Conservation (phyloP, 2,888 invertebrate genomes). For the Lordiphosa fenestrarum region DNA sequence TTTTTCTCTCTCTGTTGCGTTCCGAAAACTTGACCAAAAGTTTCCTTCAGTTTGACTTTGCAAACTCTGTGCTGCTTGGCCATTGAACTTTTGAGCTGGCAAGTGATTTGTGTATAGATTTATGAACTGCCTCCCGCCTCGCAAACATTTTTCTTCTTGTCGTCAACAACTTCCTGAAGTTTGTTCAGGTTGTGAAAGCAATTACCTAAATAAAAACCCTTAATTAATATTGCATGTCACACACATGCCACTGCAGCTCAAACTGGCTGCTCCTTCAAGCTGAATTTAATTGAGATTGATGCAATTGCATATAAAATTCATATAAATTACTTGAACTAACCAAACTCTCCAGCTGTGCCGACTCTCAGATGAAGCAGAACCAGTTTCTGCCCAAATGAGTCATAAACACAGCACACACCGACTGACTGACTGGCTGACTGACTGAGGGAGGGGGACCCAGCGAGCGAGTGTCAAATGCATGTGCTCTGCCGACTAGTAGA, state of each 20-base stretch:
- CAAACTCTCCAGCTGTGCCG: constrained; percentile 25
- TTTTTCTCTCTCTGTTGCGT: not conserved
- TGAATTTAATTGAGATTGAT: constrained; percentile 65
- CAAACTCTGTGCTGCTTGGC: constrained; percentile 24
- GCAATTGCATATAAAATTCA: constrained; percentile 68
- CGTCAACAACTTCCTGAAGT: constrained; percentile 30
- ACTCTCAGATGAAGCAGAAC: constrained; percentile 22
- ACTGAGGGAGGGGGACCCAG: constrained; percentile 25
- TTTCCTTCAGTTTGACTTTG: constrained; percentile 50
- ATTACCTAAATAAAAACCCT: constrained; percentile 63
- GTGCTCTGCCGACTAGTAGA: constrained; percentile 33
- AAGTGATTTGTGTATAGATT: constrained; percentile 22
- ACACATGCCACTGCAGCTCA: constrained; percentile 19
- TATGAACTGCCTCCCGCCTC: constrained; percentile 13
- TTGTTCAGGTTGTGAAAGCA: constrained; percentile 42
- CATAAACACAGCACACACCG: constrained; percentile 50
- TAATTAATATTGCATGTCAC: constrained; percentile 67
- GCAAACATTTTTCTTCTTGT: constrained; percentile 4
- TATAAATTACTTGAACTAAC: constrained; percentile 56
- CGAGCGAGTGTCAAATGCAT: constrained; percentile 31
- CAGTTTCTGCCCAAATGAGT: constrained; percentile 61
- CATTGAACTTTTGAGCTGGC: constrained; percentile 55
- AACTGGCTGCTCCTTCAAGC: constrained; percentile 37
- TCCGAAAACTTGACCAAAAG: constrained; percentile 25
- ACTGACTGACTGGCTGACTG: not conserved